phyloP scores from a whole-genome alignment of 2,888 invertebrate genomes.

The Pollenia amentaria region DNA sequence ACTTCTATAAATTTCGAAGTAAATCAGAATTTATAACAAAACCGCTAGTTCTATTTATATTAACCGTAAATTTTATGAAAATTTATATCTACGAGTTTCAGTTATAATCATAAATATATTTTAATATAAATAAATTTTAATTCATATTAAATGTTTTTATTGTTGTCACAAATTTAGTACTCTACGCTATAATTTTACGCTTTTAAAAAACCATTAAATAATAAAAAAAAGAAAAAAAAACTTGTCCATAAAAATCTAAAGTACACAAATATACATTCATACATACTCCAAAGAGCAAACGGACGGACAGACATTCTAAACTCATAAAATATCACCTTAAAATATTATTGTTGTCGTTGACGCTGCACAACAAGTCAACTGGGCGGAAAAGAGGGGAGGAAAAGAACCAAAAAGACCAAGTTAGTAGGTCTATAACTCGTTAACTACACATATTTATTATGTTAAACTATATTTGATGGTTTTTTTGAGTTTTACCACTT shows the following conservation, averaged over 20 bases:
- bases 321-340: constrained; percentile 69
- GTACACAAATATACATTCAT: not conserved
- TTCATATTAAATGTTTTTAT: constrained; percentile 36
- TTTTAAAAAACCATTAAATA: constrained; percentile 65
- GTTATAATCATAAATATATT: constrained; percentile 25
- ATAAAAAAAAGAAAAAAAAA: constrained; percentile 47
- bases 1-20: no score
- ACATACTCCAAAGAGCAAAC: not conserved
- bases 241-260: constrained; percentile 28
- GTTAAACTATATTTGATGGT: constrained; percentile 70
- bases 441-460: constrained; percentile 70
- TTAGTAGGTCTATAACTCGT: constrained; percentile 67
- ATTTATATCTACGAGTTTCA: not conserved
- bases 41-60: not conserved
- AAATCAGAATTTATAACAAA: constrained; percentile 23
- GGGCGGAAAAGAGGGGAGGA: not conserved
- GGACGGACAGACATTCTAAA: constrained; percentile 38
- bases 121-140: constrained; percentile 50
- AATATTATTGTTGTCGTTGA: constrained; percentile 52
- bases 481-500: constrained; percentile 45
- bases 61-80: not conserved
- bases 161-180: constrained; percentile 51
- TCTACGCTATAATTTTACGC: constrained; percentile 56
- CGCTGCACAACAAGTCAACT: constrained; percentile 29
- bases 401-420: constrained; percentile 49